These are phyloP conservation scores for Leucoraja erinaceus DNA, from an alignment of 2,113 vertebrate genomes.

Conservation along the genomic window DNA sequence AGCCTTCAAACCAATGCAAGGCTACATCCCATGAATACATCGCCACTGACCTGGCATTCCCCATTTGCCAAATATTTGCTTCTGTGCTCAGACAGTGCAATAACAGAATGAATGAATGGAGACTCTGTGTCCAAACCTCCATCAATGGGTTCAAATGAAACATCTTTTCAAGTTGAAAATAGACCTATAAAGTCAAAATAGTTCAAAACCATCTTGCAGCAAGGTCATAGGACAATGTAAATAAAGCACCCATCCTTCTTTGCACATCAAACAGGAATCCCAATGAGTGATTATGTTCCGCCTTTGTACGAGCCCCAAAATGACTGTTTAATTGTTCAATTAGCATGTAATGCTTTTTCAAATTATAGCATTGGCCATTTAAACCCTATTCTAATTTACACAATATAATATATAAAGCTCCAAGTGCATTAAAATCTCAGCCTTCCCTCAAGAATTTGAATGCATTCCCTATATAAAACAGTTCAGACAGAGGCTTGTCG, in stretches of 20 bases:
- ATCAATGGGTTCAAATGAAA: constrained; percentile 13
- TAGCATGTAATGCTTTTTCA: background rate
- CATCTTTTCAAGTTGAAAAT: constrained; percentile 32
- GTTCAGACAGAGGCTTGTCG: background rate
- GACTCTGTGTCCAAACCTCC: background rate
- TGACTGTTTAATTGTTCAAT: background rate
- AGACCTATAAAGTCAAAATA: constrained; percentile 29
- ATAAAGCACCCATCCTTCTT: background rate
- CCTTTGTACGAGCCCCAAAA: background rate
- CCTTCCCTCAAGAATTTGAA: background rate
- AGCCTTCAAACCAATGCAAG: background rate
- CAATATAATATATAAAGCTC: background rate
- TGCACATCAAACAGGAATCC: background rate
- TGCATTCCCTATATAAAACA: background rate
- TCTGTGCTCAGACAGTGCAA: constrained; percentile 33
- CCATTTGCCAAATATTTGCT: constrained; percentile 36
- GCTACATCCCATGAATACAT: constrained; percentile 15
- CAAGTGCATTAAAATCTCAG: background rate
- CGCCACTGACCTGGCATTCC: background rate
- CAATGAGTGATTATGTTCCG: background rate
- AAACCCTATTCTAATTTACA: background rate
- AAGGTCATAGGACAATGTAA: background rate
- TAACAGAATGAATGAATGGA: constrained; percentile 36
- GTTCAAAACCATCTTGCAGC: background rate
- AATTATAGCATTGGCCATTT: background rate